Conservation (phyloP, 2,888 invertebrate species). For the Phorcus lineatus region DNA sequence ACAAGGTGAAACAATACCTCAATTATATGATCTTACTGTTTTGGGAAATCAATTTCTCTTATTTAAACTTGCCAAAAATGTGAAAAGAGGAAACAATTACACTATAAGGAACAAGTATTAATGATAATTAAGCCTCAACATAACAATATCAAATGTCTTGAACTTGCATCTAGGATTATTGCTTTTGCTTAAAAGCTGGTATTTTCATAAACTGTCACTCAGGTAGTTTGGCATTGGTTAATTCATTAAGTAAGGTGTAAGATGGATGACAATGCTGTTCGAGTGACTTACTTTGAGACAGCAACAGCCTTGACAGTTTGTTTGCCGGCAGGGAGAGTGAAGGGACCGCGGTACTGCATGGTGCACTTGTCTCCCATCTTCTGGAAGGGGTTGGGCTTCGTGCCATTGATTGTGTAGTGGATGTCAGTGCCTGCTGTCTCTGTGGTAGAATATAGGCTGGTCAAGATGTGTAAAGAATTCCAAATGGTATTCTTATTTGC, state of each 20-base stretch:
- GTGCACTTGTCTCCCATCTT: slow-evolving; percentile 70
- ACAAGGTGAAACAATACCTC: too few species aligned
- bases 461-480: too few species aligned
- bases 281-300: slow-evolving; percentile 65
- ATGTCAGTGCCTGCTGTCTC: slow-evolving; percentile 72
- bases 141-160: too few species aligned
- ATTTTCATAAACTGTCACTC: too few species aligned
- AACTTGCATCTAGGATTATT: too few species aligned
- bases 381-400: slow-evolving; percentile 75
- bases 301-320: slow-evolving; percentile 74
- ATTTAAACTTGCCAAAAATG: not conserved
- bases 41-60: not conserved
- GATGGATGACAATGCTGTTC: not conserved
- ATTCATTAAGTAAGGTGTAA: not conserved
- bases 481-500: not conserved
- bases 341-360: slow-evolving; percentile 72
- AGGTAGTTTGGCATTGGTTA: not conserved
- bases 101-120: too few species aligned
- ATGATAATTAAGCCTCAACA: too few species aligned
- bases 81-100: too few species aligned
- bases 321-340: slow-evolving; percentile 74
- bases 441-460: slow-evolving; percentile 37
- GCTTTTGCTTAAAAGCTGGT: too few species aligned
- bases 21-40: too few species aligned
- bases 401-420: slow-evolving; percentile 75